Evolutionary conservation across 2,113 vertebrate genomes (phyloP).

Genomic region (Siphamia tubifer): DNA sequence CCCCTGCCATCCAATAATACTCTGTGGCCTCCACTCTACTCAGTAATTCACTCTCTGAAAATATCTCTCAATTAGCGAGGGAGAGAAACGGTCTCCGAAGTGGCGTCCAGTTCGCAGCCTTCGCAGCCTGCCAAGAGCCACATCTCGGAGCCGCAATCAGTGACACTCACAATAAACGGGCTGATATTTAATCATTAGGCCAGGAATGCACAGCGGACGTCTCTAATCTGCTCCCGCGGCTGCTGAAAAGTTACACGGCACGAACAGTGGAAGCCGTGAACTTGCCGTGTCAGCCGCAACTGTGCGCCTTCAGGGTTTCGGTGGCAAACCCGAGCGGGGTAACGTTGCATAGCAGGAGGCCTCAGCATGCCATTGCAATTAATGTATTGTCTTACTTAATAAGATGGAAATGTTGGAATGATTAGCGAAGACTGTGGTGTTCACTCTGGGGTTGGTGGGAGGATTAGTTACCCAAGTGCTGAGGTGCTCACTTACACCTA

Average conservation of each 20-base stretch:
- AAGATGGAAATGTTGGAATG: slow-evolving; percentile 67
- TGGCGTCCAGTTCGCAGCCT: slow-evolving; percentile 1
- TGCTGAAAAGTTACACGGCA: slow-evolving; percentile 38
- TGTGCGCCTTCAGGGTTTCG: slow-evolving; percentile 16
- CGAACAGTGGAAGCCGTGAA: slow-evolving; percentile 42
- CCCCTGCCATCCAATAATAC: background rate
- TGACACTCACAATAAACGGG: slow-evolving; percentile 66
- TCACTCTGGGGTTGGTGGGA: slow-evolving; percentile 33
- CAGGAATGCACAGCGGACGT: slow-evolving; percentile 54
- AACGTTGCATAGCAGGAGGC: slow-evolving; percentile 55
- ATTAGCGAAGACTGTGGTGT: slow-evolving; percentile 60
- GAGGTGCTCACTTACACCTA: slow-evolving; percentile 44
- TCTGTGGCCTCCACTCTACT: background rate
- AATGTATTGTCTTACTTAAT: slow-evolving; percentile 75
- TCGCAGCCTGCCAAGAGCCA: slow-evolving; percentile 55
- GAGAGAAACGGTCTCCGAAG: background rate
- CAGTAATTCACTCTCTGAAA: background rate
- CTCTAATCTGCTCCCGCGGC: slow-evolving; percentile 58
- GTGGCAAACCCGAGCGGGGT: slow-evolving; percentile 44
- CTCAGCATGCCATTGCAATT: slow-evolving; percentile 62
- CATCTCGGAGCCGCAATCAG: slow-evolving; percentile 53
- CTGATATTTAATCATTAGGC: slow-evolving; percentile 69
- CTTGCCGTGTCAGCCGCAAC: slow-evolving; percentile 23
- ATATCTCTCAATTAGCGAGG: slow-evolving; percentile 13
- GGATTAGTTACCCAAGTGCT: slow-evolving; percentile 49